Percentiles rank a stretch among this genome's conserved stretches.
phyloP scores from a whole-genome alignment of 2,888 invertebrate genomes.

The Drosophila fungiperda region DNA sequence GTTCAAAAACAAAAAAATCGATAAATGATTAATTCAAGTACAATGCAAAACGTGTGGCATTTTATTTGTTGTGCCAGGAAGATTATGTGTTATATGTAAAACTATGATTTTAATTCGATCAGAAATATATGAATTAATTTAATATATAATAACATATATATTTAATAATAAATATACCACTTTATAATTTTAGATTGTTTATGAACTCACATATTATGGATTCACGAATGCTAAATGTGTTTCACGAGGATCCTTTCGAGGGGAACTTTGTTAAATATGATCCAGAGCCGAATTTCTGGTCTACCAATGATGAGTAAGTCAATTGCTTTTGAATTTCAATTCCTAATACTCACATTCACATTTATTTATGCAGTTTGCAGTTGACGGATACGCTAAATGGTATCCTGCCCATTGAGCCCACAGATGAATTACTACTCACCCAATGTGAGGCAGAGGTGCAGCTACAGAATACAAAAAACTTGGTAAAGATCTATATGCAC shows the following conservation, averaged over 20 bases:
- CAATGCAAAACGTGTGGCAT: background rate
- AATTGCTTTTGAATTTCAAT: background rate
- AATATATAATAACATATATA: background rate
- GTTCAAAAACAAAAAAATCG: background rate
- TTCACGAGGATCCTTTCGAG: conserved; percentile 84
- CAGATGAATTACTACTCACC: conserved; percentile 72
- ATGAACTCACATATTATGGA: conserved; percentile 74
- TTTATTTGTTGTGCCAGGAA: background rate
- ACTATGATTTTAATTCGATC: background rate
- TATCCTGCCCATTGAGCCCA: conserved; percentile 82
- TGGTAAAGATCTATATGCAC: conserved; percentile 54
- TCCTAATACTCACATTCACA: background rate
- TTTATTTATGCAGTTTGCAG: conserved; percentile 74
- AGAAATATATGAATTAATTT: background rate
- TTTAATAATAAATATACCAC: background rate
- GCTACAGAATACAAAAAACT: conserved; percentile 71
- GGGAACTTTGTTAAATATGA: conserved; percentile 82
- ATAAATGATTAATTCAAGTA: background rate
- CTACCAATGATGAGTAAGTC: conserved; percentile 83
- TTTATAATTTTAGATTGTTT: conserved; percentile 17
- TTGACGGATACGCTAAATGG: conserved; percentile 84
- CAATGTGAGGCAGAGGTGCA: conserved; percentile 66
- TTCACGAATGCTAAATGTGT: conserved; percentile 83
- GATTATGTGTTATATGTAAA: background rate
- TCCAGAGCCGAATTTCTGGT: conserved; percentile 81